Evolutionary conservation across 2,113 vertebrate genomes (phyloP).

Genomic region (Peucedramus taeniatus): DNA sequence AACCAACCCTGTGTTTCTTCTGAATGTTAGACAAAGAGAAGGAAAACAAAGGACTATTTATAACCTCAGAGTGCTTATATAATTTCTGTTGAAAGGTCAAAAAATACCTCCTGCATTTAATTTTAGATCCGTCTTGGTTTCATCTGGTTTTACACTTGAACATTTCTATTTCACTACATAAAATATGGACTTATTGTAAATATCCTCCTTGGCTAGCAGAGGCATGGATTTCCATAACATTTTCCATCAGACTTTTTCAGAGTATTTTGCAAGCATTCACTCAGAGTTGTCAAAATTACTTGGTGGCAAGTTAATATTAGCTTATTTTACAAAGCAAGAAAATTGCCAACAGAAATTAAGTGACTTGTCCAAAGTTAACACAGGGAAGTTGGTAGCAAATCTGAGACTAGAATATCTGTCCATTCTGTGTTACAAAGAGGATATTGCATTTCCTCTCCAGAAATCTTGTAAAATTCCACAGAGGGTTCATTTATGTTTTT

Average conservation of each 20-base stretch:
- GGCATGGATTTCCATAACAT: neutral
- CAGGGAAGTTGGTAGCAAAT: neutral
- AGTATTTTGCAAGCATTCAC: neutral
- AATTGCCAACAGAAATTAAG: neutral
- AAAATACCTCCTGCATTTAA: conserved; percentile 8
- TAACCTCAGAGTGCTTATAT: conserved; percentile 27
- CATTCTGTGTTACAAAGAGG: neutral
- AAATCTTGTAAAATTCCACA: conserved; percentile 15
- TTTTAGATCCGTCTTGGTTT: neutral
- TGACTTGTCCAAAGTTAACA: neutral
- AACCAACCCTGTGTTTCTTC: conserved; percentile 47
- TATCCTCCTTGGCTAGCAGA: neutral
- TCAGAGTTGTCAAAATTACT: neutral
- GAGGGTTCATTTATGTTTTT: neutral
- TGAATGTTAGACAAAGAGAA: conserved; percentile 25
- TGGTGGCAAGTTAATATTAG: neutral
- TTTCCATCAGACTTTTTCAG: neutral
- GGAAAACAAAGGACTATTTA: conserved; percentile 52
- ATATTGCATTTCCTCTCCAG: conserved; percentile 7
- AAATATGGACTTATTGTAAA: neutral
- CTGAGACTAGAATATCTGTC: neutral
- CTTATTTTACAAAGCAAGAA: neutral
- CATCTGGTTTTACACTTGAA: neutral
- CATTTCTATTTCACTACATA: neutral
- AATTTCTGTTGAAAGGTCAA: conserved; percentile 45